Base-by-base conservation (phyloP, 2,888 invertebrate genomes). In the Halictus quadricinctus region DNA sequence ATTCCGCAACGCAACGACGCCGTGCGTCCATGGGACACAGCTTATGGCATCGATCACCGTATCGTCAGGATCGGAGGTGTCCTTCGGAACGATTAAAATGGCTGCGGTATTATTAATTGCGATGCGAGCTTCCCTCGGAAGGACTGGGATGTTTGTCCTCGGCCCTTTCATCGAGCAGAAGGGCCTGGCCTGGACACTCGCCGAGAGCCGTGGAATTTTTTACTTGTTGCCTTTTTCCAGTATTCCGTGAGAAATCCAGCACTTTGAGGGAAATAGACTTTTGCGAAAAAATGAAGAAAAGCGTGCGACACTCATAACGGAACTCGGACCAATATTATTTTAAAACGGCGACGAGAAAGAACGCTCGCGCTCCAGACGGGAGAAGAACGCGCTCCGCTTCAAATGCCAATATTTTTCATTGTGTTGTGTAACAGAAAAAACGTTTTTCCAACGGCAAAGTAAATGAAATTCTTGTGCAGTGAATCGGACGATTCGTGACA, bases 381-480 rank as follows among this genome's bases (percentile, higher is more conserved):
- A 15, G 2, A 29, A 29, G 60, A 15, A 64, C 29, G 12, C 4
- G 58, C 2, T 15, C 29, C 29, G 7, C 64, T 15, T 64, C 29
- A 6, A 29, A 15, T 29, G 64, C 7, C 64, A 64, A 64, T 29
- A 64, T 64, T 64, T 64, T 64, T 29, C 64, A 15, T 64, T 64
- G 29, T 29, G 6, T 29, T 58, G 58, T 12, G 13, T 29, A 15
- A 64, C 29, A 13, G 25, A 64, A 64, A 64, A 29, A 64, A 29
- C 64, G 13, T 29, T 64, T 25, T 29, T 58, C n/a, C n/a, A 29
- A 0, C 15, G 64, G 15, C 29, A 64, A 29, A 64, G 64, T 15
- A 64, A 64, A 64, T 64, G 64, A 64, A 64, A 64, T 64, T 64
- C 64, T 64, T 64, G 64, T 29, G 64, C 64, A 64, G 29, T 12